Base-by-base conservation (phyloP, 2,888 invertebrate genomes). In the Orthosia gracilis region DNA sequence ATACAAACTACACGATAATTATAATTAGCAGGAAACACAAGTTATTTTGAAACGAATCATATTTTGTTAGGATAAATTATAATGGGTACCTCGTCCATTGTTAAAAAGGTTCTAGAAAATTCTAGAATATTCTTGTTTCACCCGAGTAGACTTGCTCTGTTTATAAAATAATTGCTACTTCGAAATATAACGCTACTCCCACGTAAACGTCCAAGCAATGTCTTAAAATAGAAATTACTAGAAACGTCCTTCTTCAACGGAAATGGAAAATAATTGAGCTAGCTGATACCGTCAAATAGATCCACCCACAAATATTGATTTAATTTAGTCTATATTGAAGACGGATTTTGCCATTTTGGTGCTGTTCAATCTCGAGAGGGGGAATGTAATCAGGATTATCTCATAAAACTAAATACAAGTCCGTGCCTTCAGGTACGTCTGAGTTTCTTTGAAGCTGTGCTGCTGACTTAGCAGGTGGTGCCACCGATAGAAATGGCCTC, bases 361-460 rank as follows among this genome's bases (percentile, higher is more conserved):
- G 62, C 50, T 78, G 55, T 77, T 68, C 73, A 78, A 73, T 73
- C 75, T 69, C 55, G 52, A 78, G 66, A 82, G 52, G 13, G 55
- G 62, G 26, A 18, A 69, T 73, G 85, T 78, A 82, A 83, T 85
- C 78, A 85, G 78, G 74, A 73, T 85, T 75, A 85, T 83, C 83
- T 85, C 61, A 78, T 82, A 82, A 76, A 63, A 74, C 82, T 80
- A 67, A 78, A 76, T 73, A 83, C 81, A 76, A 87, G 75, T 76
- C 77, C 76, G 81, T 69, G 77, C 79, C 63, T 67, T 55, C 55
- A 70, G 77, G 83, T 89, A 91, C 91, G 91, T 90, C 87, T 84
- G 68, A 77, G 75, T 75, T 94, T 94, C 94, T 90, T 73, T 87
- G 94, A 94, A 93, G 71, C 74, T 68, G 64, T 77, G 72, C 64